Percentiles rank a stretch among this genome's conserved stretches.
Evolutionary conservation across 2,113 vertebrate species (phyloP).

Genomic region (Pelvicachromis taeniatus): DNA sequence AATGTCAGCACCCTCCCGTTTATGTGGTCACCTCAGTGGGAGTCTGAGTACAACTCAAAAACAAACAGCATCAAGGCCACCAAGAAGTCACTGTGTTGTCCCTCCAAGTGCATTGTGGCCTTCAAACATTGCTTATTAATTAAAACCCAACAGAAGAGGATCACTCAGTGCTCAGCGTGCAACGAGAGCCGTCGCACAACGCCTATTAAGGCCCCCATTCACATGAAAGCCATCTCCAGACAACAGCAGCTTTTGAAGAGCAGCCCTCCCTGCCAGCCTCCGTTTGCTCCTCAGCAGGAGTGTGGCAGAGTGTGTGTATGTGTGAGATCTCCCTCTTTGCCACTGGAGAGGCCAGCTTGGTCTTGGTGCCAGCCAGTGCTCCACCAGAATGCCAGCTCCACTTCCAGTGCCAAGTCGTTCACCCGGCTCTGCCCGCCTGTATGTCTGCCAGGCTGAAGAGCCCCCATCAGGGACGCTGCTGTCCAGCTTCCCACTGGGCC

Average conservation of each 20-base stretch:
- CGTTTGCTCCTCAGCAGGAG: conserved; percentile 62
- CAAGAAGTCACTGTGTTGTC: conserved; percentile 48
- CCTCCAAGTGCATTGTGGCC: conserved; percentile 54
- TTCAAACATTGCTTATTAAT: conserved; percentile 66
- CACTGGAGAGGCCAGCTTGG: conserved; percentile 40
- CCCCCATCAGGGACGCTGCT: conserved; percentile 46
- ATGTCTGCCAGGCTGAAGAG: conserved; percentile 65
- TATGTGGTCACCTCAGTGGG: conserved; percentile 50
- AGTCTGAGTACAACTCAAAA: conserved; percentile 41
- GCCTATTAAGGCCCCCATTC: conserved; percentile 60
- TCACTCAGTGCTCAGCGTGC: conserved; percentile 50
- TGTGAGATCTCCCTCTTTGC: conserved; percentile 39
- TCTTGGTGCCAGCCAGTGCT: conserved; percentile 48
- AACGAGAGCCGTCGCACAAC: conserved; percentile 46
- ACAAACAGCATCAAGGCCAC: conserved; percentile 55
- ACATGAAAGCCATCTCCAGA: conserved; percentile 64
- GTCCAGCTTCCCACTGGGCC: conserved; percentile 50
- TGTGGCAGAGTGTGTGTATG: conserved; percentile 38
- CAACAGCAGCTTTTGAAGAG: conserved; percentile 65
- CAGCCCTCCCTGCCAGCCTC: conserved; percentile 57
- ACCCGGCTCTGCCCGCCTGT: conserved; percentile 52
- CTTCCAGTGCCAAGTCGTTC: conserved; percentile 45
- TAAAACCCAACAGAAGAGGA: conserved; percentile 61
- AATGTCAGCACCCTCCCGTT: conserved; percentile 20
- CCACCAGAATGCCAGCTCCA: conserved; percentile 42